phyloP scores from a whole-genome alignment of 2,888 invertebrate genomes.

The Polylopha cassiicola region DNA sequence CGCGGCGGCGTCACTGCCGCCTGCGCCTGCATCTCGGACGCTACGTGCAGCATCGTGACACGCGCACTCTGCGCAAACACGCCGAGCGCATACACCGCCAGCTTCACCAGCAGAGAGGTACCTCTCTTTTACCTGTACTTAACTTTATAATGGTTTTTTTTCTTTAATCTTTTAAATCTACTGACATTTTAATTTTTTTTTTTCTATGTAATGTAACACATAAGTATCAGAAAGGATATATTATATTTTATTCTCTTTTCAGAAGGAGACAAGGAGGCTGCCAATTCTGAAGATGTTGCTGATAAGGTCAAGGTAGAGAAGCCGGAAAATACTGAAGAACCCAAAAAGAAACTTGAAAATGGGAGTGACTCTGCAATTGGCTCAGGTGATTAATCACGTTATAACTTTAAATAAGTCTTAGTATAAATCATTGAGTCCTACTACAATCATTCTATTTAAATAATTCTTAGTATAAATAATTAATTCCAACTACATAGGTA shows the following conservation, averaged over 20 bases:
- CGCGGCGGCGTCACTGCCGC: slow-evolving; percentile 84
- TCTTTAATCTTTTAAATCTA: no score
- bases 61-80: slow-evolving; percentile 83
- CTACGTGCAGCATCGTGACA: slow-evolving; percentile 86
- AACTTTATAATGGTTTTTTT: no score
- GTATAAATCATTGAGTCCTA: no score
- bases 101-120: slow-evolving; percentile 70
- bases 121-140: no score
- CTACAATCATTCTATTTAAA: no score
- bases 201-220: no score
- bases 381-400: slow-evolving; percentile 41
- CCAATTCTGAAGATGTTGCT: slow-evolving; percentile 36
- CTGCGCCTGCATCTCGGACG: slow-evolving; percentile 85
- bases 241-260: slow-evolving; percentile 21
- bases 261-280: slow-evolving; percentile 59
- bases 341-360: slow-evolving; percentile 62
- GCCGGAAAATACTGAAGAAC: slow-evolving; percentile 60
- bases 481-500: no score
- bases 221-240: neutral
- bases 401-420: no score
- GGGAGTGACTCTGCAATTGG: slow-evolving; percentile 49
- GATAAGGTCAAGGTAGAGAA: slow-evolving; percentile 56
- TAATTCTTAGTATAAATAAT: no score
- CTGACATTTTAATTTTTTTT: no score
- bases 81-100: slow-evolving; percentile 83